phyloP scores from a whole-genome alignment of 2,113 vertebrate genomes.

The Oostethus manadensis region DNA sequence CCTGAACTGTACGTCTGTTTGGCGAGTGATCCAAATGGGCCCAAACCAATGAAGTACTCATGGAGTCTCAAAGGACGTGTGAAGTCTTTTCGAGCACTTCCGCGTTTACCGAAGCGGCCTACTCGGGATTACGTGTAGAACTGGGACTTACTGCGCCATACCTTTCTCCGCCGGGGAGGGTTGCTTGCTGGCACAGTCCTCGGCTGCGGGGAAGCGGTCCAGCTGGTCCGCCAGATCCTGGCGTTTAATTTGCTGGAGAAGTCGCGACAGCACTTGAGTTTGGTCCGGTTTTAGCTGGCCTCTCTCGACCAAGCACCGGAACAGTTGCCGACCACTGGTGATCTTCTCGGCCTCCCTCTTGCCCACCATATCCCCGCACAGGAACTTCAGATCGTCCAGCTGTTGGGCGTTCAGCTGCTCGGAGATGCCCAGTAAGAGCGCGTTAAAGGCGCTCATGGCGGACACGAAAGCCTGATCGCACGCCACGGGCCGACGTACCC shows the following conservation, averaged over 20 bases:
- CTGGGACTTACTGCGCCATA: not conserved
- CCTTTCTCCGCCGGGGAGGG: not conserved
- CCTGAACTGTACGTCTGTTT: too few species aligned
- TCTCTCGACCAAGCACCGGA: conserved; percentile 1
- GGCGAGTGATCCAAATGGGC: too few species aligned
- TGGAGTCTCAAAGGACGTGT: too few species aligned
- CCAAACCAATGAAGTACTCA: too few species aligned
- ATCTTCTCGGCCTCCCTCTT: not conserved
- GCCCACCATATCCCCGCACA: not conserved
- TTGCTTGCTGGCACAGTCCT: not conserved
- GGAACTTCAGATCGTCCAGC: not conserved
- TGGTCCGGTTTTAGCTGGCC: not conserved
- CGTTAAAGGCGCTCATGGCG: not conserved
- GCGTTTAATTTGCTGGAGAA: not conserved
- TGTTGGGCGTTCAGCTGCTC: not conserved
- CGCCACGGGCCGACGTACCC: not conserved
- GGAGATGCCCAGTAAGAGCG: conserved; percentile 2
- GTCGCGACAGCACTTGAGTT: not conserved
- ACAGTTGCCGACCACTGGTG: not conserved
- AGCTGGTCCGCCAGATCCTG: conserved; percentile 1
- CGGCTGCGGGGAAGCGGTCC: not conserved
- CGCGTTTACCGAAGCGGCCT: not conserved
- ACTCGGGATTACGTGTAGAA: too few species aligned
- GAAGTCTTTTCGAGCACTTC: not conserved
- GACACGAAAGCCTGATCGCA: not conserved